Evolutionary conservation across 1,140 invertebrate genomes (phyloP).

Genomic region (Rhyzopertha dominica): DNA sequence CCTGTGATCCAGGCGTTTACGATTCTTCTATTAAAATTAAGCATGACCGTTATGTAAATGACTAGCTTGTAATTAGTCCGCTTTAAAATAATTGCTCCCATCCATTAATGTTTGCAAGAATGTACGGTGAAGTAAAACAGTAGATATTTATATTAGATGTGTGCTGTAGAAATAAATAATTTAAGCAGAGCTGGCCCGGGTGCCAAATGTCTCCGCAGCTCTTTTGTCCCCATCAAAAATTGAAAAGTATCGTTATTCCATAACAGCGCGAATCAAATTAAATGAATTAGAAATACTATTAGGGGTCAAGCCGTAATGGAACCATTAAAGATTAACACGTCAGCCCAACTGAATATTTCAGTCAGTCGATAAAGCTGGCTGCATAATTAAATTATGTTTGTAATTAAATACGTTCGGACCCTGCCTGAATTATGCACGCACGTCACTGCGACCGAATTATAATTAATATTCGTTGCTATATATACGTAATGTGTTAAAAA

Average conservation of each 20-base stretch:
- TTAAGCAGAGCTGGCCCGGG: too few species aligned
- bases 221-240: not conserved
- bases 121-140: too few species aligned
- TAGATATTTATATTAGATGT: too few species aligned
- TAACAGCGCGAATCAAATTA: constrained; percentile 6
- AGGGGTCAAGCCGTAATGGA: constrained; percentile 23
- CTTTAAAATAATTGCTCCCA: too few species aligned
- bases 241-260: constrained; percentile 5
- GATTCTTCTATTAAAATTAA: too few species aligned
- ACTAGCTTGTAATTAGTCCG: too few species aligned
- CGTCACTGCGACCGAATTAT: not conserved
- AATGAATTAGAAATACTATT: constrained; percentile 24
- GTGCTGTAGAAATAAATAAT: too few species aligned
- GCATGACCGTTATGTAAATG: too few species aligned
- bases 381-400: constrained; percentile 30
- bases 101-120: too few species aligned
- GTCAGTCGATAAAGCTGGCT: constrained; percentile 9
- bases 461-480: not conserved
- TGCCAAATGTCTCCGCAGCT: too few species aligned
- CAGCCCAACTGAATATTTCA: constrained; percentile 10
- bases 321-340: constrained; percentile 27
- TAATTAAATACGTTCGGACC: constrained; percentile 38
- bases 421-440: too few species aligned
- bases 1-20: too few species aligned
- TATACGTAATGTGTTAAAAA: constrained; percentile 10